These are phyloP conservation scores for Boloria euphrosyne DNA, from an alignment of 2,888 invertebrate genomes.

Conservation along the genomic window DNA sequence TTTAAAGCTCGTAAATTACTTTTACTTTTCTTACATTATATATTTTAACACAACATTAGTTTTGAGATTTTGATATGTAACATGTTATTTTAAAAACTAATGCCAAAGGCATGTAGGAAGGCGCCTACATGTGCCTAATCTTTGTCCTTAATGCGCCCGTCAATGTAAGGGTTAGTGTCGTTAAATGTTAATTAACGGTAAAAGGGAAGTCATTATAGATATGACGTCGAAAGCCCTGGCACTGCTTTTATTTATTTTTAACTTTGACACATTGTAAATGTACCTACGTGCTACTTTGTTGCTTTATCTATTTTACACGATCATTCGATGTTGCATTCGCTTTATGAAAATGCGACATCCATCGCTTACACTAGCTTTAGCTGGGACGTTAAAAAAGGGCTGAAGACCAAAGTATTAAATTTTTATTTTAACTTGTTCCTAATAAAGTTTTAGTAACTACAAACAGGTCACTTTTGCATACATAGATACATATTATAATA, in stretches of 20 bases:
- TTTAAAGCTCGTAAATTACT: too few relatives aligned
- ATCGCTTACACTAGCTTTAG: not conserved
- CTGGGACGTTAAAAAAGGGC: too few relatives aligned
- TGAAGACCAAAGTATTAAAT: too few relatives aligned
- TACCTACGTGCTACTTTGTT: constrained; percentile 5
- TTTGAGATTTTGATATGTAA: too few relatives aligned
- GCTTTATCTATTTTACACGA: not conserved
- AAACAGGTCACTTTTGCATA: too few relatives aligned
- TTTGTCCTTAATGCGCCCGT: constrained; percentile 51
- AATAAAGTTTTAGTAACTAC: too few relatives aligned
- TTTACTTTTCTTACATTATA: too few relatives aligned
- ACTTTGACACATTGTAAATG: constrained; percentile 24
- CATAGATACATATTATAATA: too few relatives aligned
- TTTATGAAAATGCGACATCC: not conserved
- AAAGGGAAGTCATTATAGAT: constrained; percentile 54
- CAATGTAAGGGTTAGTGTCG: constrained; percentile 58
- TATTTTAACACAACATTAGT: too few relatives aligned
- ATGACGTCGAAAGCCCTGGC: constrained; percentile 52
- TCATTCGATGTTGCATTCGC: not conserved
- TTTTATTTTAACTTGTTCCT: too few relatives aligned
- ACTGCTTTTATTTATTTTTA: constrained; percentile 40
- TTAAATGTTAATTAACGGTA: constrained; percentile 68
- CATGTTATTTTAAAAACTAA: not conserved
- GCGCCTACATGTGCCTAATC: constrained; percentile 21
- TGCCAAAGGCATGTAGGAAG: constrained; percentile 8